phyloP scores from a whole-genome alignment of 1,140 invertebrate genomes.

The Drusus annulatus region DNA sequence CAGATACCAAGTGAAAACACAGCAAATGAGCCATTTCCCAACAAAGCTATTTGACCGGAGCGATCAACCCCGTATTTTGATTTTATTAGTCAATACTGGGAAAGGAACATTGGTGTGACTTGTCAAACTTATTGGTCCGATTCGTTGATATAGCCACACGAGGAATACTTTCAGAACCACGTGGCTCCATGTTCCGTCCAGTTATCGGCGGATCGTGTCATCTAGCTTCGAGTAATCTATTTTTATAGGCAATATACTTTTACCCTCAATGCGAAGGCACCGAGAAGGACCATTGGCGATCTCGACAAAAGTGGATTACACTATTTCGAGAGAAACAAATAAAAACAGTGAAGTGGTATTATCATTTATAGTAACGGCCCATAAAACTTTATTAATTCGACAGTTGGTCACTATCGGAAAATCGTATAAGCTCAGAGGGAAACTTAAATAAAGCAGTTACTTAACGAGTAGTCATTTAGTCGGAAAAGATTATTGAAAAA shows the following conservation, averaged over 20 bases:
- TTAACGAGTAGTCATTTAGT: too few species aligned
- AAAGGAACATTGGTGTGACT: constrained; percentile 1
- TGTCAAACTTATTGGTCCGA: too few species aligned
- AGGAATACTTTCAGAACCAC: not conserved
- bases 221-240: constrained; percentile 30
- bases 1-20: too few species aligned
- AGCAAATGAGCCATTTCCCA: too few species aligned
- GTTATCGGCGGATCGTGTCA: constrained; percentile 24
- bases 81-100: constrained; percentile 21
- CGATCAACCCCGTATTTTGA: not conserved
- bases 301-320: constrained; percentile 17
- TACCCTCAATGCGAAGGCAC: constrained; percentile 9
- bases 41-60: not conserved
- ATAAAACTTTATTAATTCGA: constrained; percentile 30
- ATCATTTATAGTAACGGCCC: constrained; percentile 12
- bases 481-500: too few species aligned
- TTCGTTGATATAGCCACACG: not conserved
- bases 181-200: constrained; percentile 4
- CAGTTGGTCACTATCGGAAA: constrained; percentile 14
- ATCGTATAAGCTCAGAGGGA: too few species aligned
- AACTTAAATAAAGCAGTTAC: too few species aligned
- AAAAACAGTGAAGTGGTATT: not conserved
- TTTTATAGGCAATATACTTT: constrained; percentile 37
- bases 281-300: not conserved
- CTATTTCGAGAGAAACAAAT: constrained; percentile 5